Conservation (phyloP, 2,113 vertebrate species). For the Bungarus multicinctus region DNA sequence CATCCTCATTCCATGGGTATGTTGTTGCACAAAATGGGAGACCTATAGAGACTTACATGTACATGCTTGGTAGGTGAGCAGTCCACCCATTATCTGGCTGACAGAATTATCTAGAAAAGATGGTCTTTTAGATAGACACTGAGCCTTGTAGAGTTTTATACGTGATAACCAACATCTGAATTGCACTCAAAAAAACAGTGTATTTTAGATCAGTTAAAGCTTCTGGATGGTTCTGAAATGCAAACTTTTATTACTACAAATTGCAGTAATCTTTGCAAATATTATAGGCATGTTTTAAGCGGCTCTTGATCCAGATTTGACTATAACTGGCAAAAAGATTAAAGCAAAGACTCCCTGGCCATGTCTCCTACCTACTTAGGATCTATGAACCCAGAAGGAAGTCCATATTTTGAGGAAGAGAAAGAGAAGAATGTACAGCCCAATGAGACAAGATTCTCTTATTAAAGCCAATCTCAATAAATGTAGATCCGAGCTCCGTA, state of each 20-base stretch:
- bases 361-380: not conserved
- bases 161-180: not conserved
- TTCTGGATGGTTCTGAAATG: not conserved
- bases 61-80: not conserved
- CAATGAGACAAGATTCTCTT: not conserved
- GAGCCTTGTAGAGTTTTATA: not conserved
- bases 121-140: not conserved
- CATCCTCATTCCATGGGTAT: not conserved
- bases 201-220: not conserved
- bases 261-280: not conserved
- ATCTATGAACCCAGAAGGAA: not conserved
- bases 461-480: not conserved
- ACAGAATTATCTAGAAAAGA: not conserved
- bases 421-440: not conserved
- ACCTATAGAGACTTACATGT: not conserved
- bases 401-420: not conserved
- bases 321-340: not conserved
- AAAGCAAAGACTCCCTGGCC: not conserved
- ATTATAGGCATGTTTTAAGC: not conserved
- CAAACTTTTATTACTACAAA: not conserved
- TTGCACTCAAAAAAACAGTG: not conserved
- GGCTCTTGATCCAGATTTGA: not conserved
- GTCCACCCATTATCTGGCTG: not conserved
- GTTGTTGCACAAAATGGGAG: not conserved
- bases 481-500: not conserved